phyloP scores from a whole-genome alignment of 2,797 vertebrate species.

The Paratrypauchen microcephalus region DNA sequence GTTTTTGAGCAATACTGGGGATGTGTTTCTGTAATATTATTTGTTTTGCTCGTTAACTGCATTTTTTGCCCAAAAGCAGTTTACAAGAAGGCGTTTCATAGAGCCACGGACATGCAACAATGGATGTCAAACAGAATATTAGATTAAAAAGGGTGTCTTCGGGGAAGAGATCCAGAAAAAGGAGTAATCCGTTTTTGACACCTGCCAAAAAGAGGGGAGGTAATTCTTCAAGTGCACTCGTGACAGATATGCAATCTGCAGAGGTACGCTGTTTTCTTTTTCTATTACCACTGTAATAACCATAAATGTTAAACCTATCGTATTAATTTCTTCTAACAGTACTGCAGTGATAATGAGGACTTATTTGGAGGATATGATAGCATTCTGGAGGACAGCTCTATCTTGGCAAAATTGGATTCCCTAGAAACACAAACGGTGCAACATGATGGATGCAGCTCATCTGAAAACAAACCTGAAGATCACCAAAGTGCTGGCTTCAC shows the following conservation, averaged over 20 bases:
- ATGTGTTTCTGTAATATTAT: background rate
- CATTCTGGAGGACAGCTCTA: conserved; percentile 79
- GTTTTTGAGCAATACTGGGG: background rate
- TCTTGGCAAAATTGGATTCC: conserved; percentile 80
- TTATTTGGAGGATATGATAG: conserved; percentile 89
- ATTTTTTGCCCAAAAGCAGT: background rate
- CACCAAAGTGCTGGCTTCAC: background rate
- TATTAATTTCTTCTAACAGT: conserved; percentile 63
- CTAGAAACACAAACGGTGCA: conserved; percentile 64
- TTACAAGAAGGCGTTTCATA: conserved; percentile 3
- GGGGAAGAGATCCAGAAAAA: conserved; percentile 67
- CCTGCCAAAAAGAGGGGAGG: conserved; percentile 51
- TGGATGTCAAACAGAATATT: conserved; percentile 52
- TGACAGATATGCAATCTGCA: conserved; percentile 22
- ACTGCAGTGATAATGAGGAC: conserved; percentile 83
- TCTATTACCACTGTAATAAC: background rate
- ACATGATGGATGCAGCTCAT: conserved; percentile 25
- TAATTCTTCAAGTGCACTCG: conserved; percentile 26
- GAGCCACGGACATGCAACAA: conserved; percentile 16
- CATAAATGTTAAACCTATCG: background rate
- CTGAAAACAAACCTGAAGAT: conserved; percentile 11
- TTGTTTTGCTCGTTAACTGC: background rate
- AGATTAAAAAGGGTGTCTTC: conserved; percentile 62
- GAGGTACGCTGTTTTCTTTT: conserved; percentile 38
- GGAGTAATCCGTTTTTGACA: conserved; percentile 43